phyloP scores from a whole-genome alignment of 2,113 vertebrate genomes.

The Limnothrissa miodon region DNA sequence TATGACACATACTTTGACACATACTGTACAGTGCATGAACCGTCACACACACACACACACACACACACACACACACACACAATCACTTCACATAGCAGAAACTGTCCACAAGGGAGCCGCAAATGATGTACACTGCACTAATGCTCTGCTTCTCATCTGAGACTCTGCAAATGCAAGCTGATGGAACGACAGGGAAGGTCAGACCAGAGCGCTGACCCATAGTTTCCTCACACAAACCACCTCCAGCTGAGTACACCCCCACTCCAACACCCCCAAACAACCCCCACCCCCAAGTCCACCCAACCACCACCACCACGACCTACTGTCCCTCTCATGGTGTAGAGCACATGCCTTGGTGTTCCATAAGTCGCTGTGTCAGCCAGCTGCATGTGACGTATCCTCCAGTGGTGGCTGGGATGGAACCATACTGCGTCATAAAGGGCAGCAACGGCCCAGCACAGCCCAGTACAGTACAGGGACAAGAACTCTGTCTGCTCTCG shows the following conservation, averaged over 20 bases:
- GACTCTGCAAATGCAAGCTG: conserved; percentile 40
- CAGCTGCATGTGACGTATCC: neutral
- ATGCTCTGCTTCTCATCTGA: conserved; percentile 5
- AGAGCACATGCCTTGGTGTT: neutral
- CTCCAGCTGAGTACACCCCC: neutral
- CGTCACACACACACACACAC: conserved; percentile 16
- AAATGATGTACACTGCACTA: conserved; percentile 24
- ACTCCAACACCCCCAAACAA: neutral
- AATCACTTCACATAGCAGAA: conserved; percentile 8
- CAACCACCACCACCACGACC: neutral
- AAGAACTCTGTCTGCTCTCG: neutral
- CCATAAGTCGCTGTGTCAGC: neutral
- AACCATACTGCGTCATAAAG: conserved; percentile 53
- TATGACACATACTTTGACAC: neutral
- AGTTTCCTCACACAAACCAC: neutral
- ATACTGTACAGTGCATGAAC: conserved; percentile 1
- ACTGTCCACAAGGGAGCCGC: neutral
- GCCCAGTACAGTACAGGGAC: conserved; percentile 18
- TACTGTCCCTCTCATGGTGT: neutral
- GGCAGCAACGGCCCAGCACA: conserved; percentile 43
- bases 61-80: conserved; percentile 1
- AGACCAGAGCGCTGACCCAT: conserved; percentile 25
- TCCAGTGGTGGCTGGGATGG: conserved; percentile 21
- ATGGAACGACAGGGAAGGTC: conserved; percentile 44
- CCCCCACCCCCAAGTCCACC: neutral